Evolutionary conservation across 1,140 invertebrate genomes (phyloP).

Genomic region (Steinernema feltiae): DNA sequence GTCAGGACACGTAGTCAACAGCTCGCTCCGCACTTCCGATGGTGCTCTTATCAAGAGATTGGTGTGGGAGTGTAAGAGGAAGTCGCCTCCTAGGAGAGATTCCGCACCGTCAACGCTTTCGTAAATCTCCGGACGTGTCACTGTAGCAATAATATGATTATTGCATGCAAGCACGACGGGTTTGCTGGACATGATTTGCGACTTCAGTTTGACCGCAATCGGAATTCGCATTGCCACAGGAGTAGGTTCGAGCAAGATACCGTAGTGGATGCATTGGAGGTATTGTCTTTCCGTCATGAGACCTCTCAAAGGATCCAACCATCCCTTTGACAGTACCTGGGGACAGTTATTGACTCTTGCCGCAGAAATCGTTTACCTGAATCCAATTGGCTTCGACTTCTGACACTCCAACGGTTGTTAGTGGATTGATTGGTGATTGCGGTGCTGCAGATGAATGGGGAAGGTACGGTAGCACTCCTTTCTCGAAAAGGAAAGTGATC

Average conservation of each 20-base stretch:
- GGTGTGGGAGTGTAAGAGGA: neutral
- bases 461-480: slow-evolving; percentile 23
- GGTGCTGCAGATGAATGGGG: slow-evolving; percentile 38
- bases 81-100: neutral
- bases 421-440: neutral
- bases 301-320: slow-evolving; percentile 83
- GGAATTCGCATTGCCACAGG: neutral
- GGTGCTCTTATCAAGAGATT: neutral
- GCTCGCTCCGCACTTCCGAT: neutral
- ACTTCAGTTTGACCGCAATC: neutral
- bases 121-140: neutral
- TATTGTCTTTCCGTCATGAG: slow-evolving; percentile 96
- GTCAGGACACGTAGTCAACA: neutral
- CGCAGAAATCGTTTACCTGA: neutral
- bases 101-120: neutral
- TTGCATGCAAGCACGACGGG: neutral
- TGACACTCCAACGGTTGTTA: neutral
- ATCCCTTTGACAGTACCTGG: slow-evolving; percentile 80
- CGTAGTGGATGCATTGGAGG: slow-evolving; percentile 86
- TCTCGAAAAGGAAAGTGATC: slow-evolving; percentile 3
- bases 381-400: neutral
- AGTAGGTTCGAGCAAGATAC: slow-evolving; percentile 68
- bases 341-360: neutral
- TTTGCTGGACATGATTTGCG: neutral
- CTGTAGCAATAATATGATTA: neutral